Base-by-base conservation (phyloP, 2,888 invertebrate genomes). In the Heteromurus nitidus region DNA sequence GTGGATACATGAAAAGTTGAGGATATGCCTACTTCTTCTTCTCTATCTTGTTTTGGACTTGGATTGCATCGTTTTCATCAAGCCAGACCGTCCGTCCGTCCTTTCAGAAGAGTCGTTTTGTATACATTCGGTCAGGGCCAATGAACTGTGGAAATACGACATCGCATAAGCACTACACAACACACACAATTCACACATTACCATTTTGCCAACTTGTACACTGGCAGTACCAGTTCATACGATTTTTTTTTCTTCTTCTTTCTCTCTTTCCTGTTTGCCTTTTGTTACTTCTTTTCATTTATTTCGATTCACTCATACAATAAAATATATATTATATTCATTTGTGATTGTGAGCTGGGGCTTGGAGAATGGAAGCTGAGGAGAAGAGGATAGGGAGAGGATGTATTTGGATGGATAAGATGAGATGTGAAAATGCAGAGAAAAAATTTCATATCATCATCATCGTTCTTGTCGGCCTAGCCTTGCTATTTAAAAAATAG, bases 111-210 rank as follows among this genome's bases (percentile, higher is more conserved):
- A 67, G 44, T 67, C 47, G 28, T 47, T 67, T 67, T 67, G 67
- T 67, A 47, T 67, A 67, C 67, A 67, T 67, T 67, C 50, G 67
- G 67, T 67, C 67, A 67, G 67, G 67, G 67, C 67, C 67, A 67
- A 67, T 67, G 67, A 67, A 67, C 67, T 67, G 67, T 67, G 26
- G 67, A 47, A 44, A 28, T 26, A 55, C 64, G 64, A 64, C 64
- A 42, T 28, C n/a, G n/a, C n/a, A n/a, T n/a, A n/a, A 64, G n/a
- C 47, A 47, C n/a, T 47, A 47, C 36, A 36, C 36, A 9, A 9
- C 47, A n/a, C 36, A 28, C 50, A 67, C 67, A 67, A 67, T 67
- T 67, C 67, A 50, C 67, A 67, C 67, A 67, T 65, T 42, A 62
- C n/a, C 20, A 64, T 64, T 47, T 47, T 47, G 11, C n/a, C 62